Conservation (phyloP, 2,113 vertebrate species). For the Plectropomus leopardus region DNA sequence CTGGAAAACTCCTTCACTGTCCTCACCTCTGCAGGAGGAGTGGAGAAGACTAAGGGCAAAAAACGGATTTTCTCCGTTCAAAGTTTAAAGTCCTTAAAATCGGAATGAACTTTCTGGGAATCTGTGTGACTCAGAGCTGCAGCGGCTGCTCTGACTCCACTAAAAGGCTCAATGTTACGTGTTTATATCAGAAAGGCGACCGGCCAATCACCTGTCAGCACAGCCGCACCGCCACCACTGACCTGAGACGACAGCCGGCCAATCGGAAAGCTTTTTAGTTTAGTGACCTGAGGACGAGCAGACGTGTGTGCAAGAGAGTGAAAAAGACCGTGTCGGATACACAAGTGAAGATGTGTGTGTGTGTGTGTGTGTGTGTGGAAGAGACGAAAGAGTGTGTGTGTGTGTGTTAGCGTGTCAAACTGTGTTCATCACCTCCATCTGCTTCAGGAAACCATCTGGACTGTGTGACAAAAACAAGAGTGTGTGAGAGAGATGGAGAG, state of each 20-base stretch:
- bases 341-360: background rate
- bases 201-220: conserved; percentile 45
- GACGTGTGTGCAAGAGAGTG: background rate
- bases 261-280: conserved; percentile 18
- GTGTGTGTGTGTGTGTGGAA: conserved; percentile 5
- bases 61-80: no score
- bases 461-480: background rate
- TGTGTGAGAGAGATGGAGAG: conserved; percentile 37
- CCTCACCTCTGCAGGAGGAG: no score
- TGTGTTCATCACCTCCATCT: conserved; percentile 29
- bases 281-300: background rate
- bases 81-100: no score
- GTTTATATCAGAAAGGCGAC: background rate
- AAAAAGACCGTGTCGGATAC: background rate
- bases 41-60: background rate
- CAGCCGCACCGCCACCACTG: background rate
- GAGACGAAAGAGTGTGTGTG: conserved; percentile 11
- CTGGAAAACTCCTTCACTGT: background rate
- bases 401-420: conserved; percentile 19
- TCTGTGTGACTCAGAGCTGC: background rate
- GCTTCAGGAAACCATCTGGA: conserved; percentile 48
- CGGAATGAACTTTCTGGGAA: background rate
- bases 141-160: background rate
- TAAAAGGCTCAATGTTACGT: background rate
- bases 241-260: background rate